Percentiles rank a stretch among this genome's conserved stretches.
These are phyloP conservation scores for Hemibagrus wyckioides DNA, from an alignment of 2,113 vertebrate species.

Conservation along the genomic window DNA sequence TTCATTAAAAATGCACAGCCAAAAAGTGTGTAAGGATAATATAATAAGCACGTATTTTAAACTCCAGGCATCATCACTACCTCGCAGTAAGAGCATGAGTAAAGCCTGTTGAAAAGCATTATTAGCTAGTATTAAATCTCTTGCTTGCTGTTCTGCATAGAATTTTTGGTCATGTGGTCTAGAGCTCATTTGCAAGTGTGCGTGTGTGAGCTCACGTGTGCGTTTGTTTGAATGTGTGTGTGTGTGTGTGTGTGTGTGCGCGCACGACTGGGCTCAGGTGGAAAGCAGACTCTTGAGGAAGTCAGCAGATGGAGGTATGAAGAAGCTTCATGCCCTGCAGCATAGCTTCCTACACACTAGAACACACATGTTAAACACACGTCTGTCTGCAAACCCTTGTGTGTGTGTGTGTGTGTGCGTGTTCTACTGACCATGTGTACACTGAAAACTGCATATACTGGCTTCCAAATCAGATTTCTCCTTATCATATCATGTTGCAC, in stretches of 20 bases:
- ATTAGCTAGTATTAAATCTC: slow-evolving; percentile 35
- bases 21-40: background rate
- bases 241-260: slow-evolving; percentile 9
- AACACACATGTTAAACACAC: slow-evolving; percentile 40
- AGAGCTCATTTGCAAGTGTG: slow-evolving; percentile 20
- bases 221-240: slow-evolving; percentile 1
- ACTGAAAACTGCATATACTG: slow-evolving; percentile 7
- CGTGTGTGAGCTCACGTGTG: slow-evolving; percentile 6
- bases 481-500: slow-evolving; percentile 11
- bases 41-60: slow-evolving; percentile 21
- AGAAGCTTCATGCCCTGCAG: slow-evolving; percentile 73
- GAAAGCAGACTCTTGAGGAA: slow-evolving; percentile 61
- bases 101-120: slow-evolving; percentile 20
- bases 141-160: slow-evolving; percentile 40
- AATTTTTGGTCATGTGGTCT: slow-evolving; percentile 36
- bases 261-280: slow-evolving; percentile 71
- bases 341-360: slow-evolving; percentile 48
- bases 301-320: slow-evolving; percentile 75
- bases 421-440: slow-evolving; percentile 9
- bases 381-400: background rate
- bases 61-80: background rate
- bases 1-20: background rate
- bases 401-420: slow-evolving; percentile 1
- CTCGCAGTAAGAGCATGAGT: background rate
- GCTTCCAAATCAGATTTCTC: background rate